Conservation (phyloP, 2,113 vertebrate species). For the Ancistrus triradiatus region DNA sequence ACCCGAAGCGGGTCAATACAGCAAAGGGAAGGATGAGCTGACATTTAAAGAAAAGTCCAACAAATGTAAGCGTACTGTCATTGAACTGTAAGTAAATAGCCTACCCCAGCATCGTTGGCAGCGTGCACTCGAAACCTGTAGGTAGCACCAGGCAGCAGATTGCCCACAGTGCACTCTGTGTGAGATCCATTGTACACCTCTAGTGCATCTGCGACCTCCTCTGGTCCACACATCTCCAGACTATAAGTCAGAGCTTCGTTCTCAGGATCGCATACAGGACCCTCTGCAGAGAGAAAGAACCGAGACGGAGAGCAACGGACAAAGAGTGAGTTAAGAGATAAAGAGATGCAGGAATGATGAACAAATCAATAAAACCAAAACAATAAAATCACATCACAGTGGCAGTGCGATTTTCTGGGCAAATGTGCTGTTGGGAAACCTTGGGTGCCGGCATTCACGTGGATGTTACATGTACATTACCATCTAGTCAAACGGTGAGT, state of each 20-base stretch:
- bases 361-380: no score
- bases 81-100: slow-evolving; percentile 36
- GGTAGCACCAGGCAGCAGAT: slow-evolving; percentile 84
- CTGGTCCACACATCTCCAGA: slow-evolving; percentile 81
- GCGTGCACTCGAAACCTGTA: slow-evolving; percentile 87
- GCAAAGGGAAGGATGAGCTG: no score
- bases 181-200: slow-evolving; percentile 84
- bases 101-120: slow-evolving; percentile 89
- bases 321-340: no score
- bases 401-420: no score
- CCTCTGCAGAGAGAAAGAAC: slow-evolving; percentile 48
- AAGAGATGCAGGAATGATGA: no score
- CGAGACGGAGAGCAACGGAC: neutral
- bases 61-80: neutral
- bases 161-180: slow-evolving; percentile 84
- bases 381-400: no score
- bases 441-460: no score
- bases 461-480: no score
- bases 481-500: no score
- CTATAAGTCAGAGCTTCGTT: slow-evolving; percentile 82
- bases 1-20: neutral
- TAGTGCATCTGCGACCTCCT: slow-evolving; percentile 44
- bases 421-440: no score
- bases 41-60: no score
- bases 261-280: slow-evolving; percentile 63